Evolutionary conservation across 2,888 invertebrate genomes (phyloP), one percentile per base, ranked within the genome.

Genomic region (Acanthosepion pharaonis): DNA sequence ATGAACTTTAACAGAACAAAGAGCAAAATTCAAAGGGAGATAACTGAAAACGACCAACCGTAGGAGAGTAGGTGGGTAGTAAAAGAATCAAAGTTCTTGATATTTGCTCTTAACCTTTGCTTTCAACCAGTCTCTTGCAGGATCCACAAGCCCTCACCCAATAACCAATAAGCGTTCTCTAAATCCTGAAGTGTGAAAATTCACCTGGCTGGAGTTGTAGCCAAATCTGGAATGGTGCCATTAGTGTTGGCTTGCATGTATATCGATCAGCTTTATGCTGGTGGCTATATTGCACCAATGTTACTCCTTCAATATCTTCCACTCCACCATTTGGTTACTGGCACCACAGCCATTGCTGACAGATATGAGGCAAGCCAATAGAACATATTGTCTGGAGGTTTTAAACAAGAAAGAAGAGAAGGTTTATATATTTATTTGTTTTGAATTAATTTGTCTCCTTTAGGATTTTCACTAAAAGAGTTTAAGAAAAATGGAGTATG

Each of bases 231-330:
- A 78, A 78, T n/a, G 11, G n/a, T 78, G 78, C 78, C 78, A 78
- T 11, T 15, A 5, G 78, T 33, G 11, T 78, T 33, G n/a, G n/a
- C 78, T 78, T 78, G n/a, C n/a, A 78, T 78, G n/a, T 78, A 78
- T 78, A 78, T 78, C 33, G 78, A 78, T 78, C n/a, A 3, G 33
- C 78, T 33, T 33, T 15, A n/a, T 78, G 78, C 78, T 78, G n/a
- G n/a, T 78, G n/a, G 78, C 78, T 78, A n/a, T n/a, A 78, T 18
- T 78, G 78, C 78, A 78, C 78, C 78, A 78, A n/a, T 78, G 78
- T 78, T 78, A 28, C 25, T 78, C 23, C 78, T 33, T 20, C 78
- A 78, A 33, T 78, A 1, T 78, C 59, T 15, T n/a, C 78, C 11
- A 5, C n/a, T 1, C 11, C 78, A n/a, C 78, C n/a, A n/a, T 78